Percentiles rank a stretch among this genome's conserved stretches.
Evolutionary conservation across 2,797 vertebrate species (phyloP).

Genomic region (Amblyopsis hoosieri): DNA sequence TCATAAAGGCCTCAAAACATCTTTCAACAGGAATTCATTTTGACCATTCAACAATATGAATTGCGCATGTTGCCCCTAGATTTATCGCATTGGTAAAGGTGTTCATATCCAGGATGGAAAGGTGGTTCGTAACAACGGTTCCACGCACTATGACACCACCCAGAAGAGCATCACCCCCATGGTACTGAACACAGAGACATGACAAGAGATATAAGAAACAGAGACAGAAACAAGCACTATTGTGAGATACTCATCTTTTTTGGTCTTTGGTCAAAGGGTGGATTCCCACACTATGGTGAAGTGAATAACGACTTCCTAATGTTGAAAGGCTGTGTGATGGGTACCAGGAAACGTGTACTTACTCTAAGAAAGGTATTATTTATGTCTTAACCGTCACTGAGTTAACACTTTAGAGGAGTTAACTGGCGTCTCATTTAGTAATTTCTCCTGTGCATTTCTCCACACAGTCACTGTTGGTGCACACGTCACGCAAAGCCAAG

Average conservation of each 20-base stretch:
- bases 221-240: background rate
- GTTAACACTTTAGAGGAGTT: background rate
- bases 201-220: no score
- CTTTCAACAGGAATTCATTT: no score
- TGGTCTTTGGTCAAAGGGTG: conserved; percentile 76
- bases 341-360: conserved; percentile 88
- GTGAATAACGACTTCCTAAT: conserved; percentile 94
- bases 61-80: conserved; percentile 62
- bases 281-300: conserved; percentile 89
- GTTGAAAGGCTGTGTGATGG: conserved; percentile 91
- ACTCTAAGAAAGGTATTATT: conserved; percentile 89
- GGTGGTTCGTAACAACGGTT: conserved; percentile 86
- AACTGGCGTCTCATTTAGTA: background rate
- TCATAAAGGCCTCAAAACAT: no score
- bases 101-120: conserved; percentile 88
- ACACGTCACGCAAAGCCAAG: conserved; percentile 79
- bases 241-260: background rate
- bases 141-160: conserved; percentile 86
- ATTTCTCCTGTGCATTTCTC: conserved; percentile 10
- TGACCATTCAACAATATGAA: background rate
- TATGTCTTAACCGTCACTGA: background rate
- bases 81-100: conserved; percentile 87
- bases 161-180: conserved; percentile 89
- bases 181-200: conserved; percentile 68
- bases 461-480: conserved; percentile 86